Evolutionary conservation across 2,888 invertebrate genomes (phyloP).

Genomic region (Caenorhabditis sp.): DNA sequence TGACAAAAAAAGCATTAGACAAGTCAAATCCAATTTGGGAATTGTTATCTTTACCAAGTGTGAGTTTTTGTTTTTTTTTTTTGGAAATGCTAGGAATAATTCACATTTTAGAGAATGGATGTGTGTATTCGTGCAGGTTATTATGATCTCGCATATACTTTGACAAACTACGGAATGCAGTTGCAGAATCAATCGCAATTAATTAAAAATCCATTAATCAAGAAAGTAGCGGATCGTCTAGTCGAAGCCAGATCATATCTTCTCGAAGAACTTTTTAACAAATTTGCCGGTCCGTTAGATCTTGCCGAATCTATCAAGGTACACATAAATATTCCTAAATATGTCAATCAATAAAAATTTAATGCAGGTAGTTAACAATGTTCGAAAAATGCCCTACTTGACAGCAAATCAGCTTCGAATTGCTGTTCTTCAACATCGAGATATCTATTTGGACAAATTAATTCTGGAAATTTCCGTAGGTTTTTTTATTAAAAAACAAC

Average conservation of each 20-base stretch:
- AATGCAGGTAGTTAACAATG: slow-evolving; percentile 68
- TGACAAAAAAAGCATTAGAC: slow-evolving; percentile 49
- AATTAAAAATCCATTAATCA: slow-evolving; percentile 42
- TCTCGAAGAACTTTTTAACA: slow-evolving; percentile 69
- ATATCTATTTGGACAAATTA: slow-evolving; percentile 67
- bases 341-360: too few species aligned
- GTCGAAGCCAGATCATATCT: slow-evolving; percentile 65
- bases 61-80: slow-evolving; percentile 15
- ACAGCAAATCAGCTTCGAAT: slow-evolving; percentile 67
- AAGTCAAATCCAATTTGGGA: slow-evolving; percentile 62
- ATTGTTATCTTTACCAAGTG: slow-evolving; percentile 57
- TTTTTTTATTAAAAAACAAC: slow-evolving; percentile 1
- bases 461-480: slow-evolving; percentile 59
- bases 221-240: slow-evolving; percentile 61
- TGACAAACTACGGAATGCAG: slow-evolving; percentile 67
- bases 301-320: slow-evolving; percentile 64
- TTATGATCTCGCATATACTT: slow-evolving; percentile 66
- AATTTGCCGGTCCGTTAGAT: slow-evolving; percentile 67
- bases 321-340: too few species aligned
- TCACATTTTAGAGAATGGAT: slow-evolving; percentile 60
- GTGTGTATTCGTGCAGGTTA: slow-evolving; percentile 67
- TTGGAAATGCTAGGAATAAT: not conserved
- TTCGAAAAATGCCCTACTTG: slow-evolving; percentile 68
- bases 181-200: slow-evolving; percentile 49
- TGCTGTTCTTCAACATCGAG: slow-evolving; percentile 67